A percentile compares a stretch with the other conserved stretches of the same genome.
phyloP scores from a whole-genome alignment of 1,140 invertebrate species.

The Monochamus saltuarius region DNA sequence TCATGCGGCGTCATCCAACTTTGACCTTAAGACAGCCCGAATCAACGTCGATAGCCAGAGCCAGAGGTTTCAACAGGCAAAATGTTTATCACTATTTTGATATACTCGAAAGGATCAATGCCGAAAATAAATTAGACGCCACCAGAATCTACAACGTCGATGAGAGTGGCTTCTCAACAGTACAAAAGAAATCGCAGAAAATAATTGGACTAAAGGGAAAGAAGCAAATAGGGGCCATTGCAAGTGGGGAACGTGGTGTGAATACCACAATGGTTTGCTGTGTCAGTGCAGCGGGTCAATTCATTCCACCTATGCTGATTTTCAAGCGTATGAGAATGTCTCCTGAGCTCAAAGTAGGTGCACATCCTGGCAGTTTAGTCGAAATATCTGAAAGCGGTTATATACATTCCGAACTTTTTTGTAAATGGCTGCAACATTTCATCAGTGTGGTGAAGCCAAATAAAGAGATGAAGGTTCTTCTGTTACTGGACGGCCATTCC shows the following conservation, averaged over 20 bases:
- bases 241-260: constrained; percentile 48
- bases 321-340: constrained; percentile 30
- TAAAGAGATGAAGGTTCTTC: constrained; percentile 38
- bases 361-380: constrained; percentile 22
- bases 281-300: constrained; percentile 42
- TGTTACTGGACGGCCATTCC: constrained; percentile 42
- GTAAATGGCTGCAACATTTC: constrained; percentile 34
- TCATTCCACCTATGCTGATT: constrained; percentile 44
- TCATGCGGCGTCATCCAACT: too few relatives aligned
- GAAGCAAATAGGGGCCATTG: too few relatives aligned
- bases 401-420: constrained; percentile 38
- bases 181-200: too few relatives aligned
- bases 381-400: constrained; percentile 32
- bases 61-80: too few relatives aligned
- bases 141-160: too few relatives aligned
- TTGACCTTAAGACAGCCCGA: too few relatives aligned
- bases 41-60: too few relatives aligned
- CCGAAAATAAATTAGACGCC: too few relatives aligned
- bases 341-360: constrained; percentile 18
- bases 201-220: too few relatives aligned
- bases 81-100: too few relatives aligned
- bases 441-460: constrained; percentile 19
- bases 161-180: too few relatives aligned
- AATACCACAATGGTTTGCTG: constrained; percentile 43
- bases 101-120: too few relatives aligned